A percentile compares a stretch with the other conserved stretches of the same genome.
Conservation (phyloP, 1,140 invertebrate genomes). For the Drosophila oshimai region DNA sequence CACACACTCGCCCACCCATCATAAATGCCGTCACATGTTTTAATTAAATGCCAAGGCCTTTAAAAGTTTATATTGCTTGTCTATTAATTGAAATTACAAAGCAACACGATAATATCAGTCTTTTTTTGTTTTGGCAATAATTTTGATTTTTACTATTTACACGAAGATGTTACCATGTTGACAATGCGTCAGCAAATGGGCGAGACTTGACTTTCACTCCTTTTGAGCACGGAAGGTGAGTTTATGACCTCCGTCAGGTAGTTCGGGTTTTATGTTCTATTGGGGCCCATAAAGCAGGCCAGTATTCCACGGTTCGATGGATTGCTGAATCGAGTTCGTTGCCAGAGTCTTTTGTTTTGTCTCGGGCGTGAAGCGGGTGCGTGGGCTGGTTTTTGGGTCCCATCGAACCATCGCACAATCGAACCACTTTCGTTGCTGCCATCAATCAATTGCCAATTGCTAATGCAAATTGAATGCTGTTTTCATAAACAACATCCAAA, state of each 20-base stretch:
- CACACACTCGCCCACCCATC: conserved; percentile 47
- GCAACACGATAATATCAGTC: conserved; percentile 20
- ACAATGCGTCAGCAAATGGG: conserved; percentile 23
- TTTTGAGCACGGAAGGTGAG: conserved; percentile 32
- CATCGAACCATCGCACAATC: too few relatives aligned
- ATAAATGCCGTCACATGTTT: conserved; percentile 71
- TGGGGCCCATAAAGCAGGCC: conserved; percentile 53
- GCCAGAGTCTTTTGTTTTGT: conserved; percentile 69
- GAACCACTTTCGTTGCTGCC: conserved; percentile 36
- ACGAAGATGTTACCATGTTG: conserved; percentile 44
- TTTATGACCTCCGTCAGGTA: conserved; percentile 34
- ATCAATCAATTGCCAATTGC: conserved; percentile 72
- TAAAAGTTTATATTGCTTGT: conserved; percentile 53
- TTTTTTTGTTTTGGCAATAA: conserved; percentile 55
- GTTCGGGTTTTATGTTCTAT: conserved; percentile 65
- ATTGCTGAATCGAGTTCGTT: conserved; percentile 46
- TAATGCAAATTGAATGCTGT: conserved; percentile 77
- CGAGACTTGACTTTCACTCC: conserved; percentile 55
- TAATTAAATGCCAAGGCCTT: conserved; percentile 68
- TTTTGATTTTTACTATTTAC: conserved; percentile 49
- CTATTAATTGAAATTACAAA: conserved; percentile 72
- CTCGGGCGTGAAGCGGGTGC: conserved; percentile 20
- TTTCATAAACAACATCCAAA: conserved; percentile 80
- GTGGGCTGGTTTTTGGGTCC: conserved; percentile 29
- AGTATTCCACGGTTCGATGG: conserved; percentile 12